phyloP scores from a whole-genome alignment of 2,113 vertebrate species.

The Antechinus flavipes region DNA sequence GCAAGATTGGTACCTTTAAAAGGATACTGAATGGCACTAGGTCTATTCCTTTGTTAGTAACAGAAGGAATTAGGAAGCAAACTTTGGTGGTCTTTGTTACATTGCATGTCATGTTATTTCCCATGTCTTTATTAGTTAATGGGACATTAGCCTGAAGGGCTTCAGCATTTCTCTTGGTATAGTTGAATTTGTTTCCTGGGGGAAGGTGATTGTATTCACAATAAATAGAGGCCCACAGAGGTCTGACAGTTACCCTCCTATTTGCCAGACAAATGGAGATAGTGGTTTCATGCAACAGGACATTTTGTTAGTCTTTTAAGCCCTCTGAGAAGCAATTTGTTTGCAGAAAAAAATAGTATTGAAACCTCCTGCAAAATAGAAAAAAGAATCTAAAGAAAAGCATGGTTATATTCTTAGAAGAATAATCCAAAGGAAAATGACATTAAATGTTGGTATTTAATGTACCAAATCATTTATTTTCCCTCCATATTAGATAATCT shows the following conservation, averaged over 20 bases:
- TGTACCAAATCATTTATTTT: background rate
- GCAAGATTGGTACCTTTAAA: background rate
- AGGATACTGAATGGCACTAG: background rate
- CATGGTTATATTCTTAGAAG: conserved; percentile 3
- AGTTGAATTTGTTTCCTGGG: conserved; percentile 12
- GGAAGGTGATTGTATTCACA: conserved; percentile 1
- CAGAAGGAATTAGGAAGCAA: background rate
- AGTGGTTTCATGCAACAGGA: conserved; percentile 29
- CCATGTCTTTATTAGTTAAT: background rate
- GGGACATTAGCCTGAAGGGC: conserved; percentile 41
- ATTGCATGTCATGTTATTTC: background rate
- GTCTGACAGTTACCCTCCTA: conserved; percentile 25
- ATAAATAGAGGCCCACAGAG: conserved; percentile 40
- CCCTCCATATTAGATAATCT: background rate
- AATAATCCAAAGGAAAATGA: conserved; percentile 11
- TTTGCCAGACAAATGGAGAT: conserved; percentile 63
- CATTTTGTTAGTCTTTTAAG: conserved; percentile 60
- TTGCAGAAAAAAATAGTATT: conserved; percentile 30
- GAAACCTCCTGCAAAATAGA: conserved; percentile 49
- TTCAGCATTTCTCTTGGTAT: conserved; percentile 24
- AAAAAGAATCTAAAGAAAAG: conserved; percentile 50
- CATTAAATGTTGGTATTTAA: background rate
- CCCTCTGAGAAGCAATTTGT: conserved; percentile 50
- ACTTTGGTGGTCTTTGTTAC: background rate
- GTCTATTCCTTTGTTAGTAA: background rate